Evolutionary conservation across 2,888 invertebrate species (phyloP), one percentile per base, ranked within the genome.

Genomic region (Macrophya alboannulata): DNA sequence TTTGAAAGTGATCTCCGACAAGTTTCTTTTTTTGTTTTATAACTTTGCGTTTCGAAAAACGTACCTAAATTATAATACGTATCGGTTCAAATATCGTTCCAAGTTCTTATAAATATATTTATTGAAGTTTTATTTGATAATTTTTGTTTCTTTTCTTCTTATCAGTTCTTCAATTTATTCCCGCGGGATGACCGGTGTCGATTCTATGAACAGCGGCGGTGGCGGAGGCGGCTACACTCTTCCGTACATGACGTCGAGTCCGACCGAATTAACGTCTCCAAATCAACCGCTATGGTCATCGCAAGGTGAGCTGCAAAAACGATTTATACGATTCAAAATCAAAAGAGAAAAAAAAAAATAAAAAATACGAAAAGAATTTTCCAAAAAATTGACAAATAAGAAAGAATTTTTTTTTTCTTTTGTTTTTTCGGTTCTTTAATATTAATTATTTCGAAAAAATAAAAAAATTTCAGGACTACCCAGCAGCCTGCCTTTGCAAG

Each of bases 151-250:
- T 21, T 5, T 15, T 76, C 17, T 4, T 51, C n/a, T 76, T 91
- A 90, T 51, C 89, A 92, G 92, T 86, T 88, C 92, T n/a, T 88
- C 91, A 25, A 76, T 92, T 86, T 92, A 92, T n/a, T 43, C 82
- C 85, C 91, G 92, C 15, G 86, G 90, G 76, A 91, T 92, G 89
- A 89, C 86, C 71, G 88, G 88, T 9, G 90, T 90, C 1, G 88
- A 89, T 37, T 84, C 90, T 4, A 90, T 91, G 89, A 86, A 86
- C 65, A 86, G 86, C 71, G 87, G 84, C 62, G 51, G 86, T 12
- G 85, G 88, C 10, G 86, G 86, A 17, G 65, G 82, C 48, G 86
- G 88, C 6, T 92, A 91, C 85, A 65, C 88, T 0, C 86, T 92
- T 21, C 86, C 91, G 25, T 92, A 92, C 85, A 92, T 92, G 89